These are phyloP conservation scores for Coecobrya sp. DNA, from an alignment of 2,888 invertebrate genomes.

Conservation along the genomic window DNA sequence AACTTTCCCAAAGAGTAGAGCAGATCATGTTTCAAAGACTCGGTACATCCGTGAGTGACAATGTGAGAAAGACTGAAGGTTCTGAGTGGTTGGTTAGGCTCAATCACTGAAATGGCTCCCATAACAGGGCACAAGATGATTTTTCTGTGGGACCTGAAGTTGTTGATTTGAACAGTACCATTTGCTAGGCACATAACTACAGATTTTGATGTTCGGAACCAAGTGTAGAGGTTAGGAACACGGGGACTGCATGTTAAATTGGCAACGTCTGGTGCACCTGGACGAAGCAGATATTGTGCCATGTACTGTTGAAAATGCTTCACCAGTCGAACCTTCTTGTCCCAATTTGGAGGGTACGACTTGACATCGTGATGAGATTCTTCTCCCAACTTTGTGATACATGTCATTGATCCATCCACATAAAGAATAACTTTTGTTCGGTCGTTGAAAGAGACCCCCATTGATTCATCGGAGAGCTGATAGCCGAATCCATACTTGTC, in stretches of 20 bases:
- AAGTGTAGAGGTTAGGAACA: conserved; percentile 97
- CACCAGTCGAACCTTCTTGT: conserved; percentile 98
- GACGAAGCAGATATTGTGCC: conserved; percentile 94
- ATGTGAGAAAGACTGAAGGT: conserved; percentile 96
- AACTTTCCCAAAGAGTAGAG: conserved; percentile 94
- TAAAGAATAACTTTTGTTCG: conserved; percentile 97
- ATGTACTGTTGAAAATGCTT: conserved; percentile 99
- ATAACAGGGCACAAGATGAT: conserved; percentile 99
- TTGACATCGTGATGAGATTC: conserved; percentile 96
- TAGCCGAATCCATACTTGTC: conserved; percentile 99
- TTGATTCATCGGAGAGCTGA: conserved; percentile 99
- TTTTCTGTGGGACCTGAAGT: conserved; percentile 98
- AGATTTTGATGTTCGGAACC: conserved; percentile 98
- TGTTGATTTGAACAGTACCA: conserved; percentile 99
- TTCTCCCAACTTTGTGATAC: conserved; percentile 96
- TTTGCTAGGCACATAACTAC: conserved; percentile 99
- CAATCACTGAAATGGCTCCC: conserved; percentile 97
- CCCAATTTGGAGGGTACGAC: conserved; percentile 93
- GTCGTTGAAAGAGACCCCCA: conserved; percentile 99
- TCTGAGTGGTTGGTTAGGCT: conserved; percentile 96
- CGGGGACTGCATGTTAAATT: conserved; percentile 97
- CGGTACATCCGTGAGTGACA: conserved; percentile 94
- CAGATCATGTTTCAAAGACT: conserved; percentile 93
- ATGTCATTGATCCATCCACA: conserved; percentile 97
- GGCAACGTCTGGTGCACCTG: conserved; percentile 88